These are phyloP conservation scores for Chrysemys picta DNA, from an alignment of 2,113 vertebrate genomes.

Conservation along the genomic window DNA sequence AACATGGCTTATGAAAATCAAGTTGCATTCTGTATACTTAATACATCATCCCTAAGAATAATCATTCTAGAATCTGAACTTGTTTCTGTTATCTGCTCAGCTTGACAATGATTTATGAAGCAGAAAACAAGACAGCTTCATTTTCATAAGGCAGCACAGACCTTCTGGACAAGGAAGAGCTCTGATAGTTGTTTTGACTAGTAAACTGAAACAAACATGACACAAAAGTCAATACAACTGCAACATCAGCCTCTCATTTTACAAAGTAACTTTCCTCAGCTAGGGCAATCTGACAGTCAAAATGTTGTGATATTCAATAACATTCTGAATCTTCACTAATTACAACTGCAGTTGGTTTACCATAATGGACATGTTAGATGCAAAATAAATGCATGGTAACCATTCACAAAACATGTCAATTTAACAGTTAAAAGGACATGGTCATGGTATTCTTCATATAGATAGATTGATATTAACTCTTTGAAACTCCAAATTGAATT, in stretches of 20 bases:
- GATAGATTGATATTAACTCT: slow-evolving; percentile 54
- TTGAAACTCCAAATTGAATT: slow-evolving; percentile 22
- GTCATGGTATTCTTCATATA: neutral
- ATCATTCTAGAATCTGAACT: slow-evolving; percentile 84
- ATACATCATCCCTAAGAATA: slow-evolving; percentile 84
- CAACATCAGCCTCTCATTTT: slow-evolving; percentile 77
- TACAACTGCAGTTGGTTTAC: slow-evolving; percentile 61
- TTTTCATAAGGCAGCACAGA: slow-evolving; percentile 84
- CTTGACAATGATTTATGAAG: slow-evolving; percentile 89
- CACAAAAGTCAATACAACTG: slow-evolving; percentile 86
- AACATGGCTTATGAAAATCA: slow-evolving; percentile 80
- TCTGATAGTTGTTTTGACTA: slow-evolving; percentile 86
- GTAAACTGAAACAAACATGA: slow-evolving; percentile 85
- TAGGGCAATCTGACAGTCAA: slow-evolving; percentile 75
- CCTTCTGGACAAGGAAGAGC: slow-evolving; percentile 81
- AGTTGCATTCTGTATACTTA: slow-evolving; percentile 82
- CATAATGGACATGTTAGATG: slow-evolving; percentile 54
- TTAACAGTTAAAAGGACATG: slow-evolving; percentile 57
- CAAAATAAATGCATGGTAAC: slow-evolving; percentile 67
- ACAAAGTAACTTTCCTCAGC: slow-evolving; percentile 68
- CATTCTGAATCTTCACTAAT: slow-evolving; percentile 75
- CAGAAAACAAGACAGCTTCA: slow-evolving; percentile 86
- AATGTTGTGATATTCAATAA: slow-evolving; percentile 72
- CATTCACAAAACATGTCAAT: slow-evolving; percentile 55
- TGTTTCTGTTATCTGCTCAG: slow-evolving; percentile 79